Percentiles rank a stretch among this genome's conserved stretches.
phyloP scores from a whole-genome alignment of 2,888 invertebrate species.

The Muschampia plurimacula region DNA sequence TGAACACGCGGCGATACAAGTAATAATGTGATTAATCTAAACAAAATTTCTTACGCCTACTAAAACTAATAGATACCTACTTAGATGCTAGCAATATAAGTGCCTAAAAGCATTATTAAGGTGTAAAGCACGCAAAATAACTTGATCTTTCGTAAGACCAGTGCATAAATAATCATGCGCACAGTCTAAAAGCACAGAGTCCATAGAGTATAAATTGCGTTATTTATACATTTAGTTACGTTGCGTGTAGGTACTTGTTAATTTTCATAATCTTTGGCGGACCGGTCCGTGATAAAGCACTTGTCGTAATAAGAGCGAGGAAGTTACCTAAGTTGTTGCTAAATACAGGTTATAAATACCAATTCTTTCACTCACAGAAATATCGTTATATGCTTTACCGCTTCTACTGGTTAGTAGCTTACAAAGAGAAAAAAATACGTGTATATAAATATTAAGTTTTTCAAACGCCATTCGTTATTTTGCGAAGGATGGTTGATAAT shows the following conservation, averaged over 20 bases:
- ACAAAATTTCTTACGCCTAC: too few species aligned
- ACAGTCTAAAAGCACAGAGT: constrained; percentile 31
- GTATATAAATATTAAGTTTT: too few species aligned
- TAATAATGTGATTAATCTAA: too few species aligned
- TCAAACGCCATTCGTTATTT: too few species aligned
- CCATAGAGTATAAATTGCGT: constrained; percentile 19
- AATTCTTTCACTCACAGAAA: too few species aligned
- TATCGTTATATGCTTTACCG: too few species aligned
- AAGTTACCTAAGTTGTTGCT: constrained; percentile 3
- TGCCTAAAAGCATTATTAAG: too few species aligned
- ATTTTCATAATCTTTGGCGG: constrained; percentile 48
- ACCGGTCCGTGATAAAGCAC: constrained; percentile 41
- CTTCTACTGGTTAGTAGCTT: background rate
- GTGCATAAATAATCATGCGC: background rate
- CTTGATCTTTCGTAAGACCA: constrained; percentile 18
- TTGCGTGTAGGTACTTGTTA: constrained; percentile 40
- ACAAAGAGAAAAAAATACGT: background rate
- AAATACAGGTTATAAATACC: background rate
- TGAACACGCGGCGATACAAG: too few species aligned
- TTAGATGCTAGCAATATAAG: too few species aligned
- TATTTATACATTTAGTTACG: constrained; percentile 21
- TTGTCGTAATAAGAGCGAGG: constrained; percentile 5
- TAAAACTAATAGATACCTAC: too few species aligned
- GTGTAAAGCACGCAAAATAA: background rate
- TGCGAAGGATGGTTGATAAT: too few species aligned